phyloP scores from a whole-genome alignment of 2,888 invertebrate genomes.

The Troilus luridus region DNA sequence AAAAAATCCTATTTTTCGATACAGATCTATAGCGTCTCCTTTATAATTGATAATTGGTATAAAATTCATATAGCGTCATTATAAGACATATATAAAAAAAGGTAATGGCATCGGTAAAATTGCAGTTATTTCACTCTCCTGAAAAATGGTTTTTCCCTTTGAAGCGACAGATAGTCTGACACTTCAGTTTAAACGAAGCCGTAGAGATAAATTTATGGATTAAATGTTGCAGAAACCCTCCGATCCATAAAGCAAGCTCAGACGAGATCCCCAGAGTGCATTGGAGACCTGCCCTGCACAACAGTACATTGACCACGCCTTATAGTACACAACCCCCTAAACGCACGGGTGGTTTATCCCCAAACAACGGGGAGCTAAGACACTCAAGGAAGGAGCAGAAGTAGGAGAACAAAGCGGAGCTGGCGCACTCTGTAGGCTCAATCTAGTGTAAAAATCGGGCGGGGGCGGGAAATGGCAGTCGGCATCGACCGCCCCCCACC shows the following conservation, averaged over 20 bases:
- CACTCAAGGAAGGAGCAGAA: constrained; percentile 22
- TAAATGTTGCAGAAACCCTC: background rate
- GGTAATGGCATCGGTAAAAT: background rate
- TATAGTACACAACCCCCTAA: constrained; percentile 1
- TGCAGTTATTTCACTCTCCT: too few species aligned
- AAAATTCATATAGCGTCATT: too few species aligned
- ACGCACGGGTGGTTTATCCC: constrained; percentile 9
- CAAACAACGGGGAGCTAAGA: constrained; percentile 19
- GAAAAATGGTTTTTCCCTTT: too few species aligned
- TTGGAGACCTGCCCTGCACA: background rate
- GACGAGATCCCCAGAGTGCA: background rate
- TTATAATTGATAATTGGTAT: too few species aligned
- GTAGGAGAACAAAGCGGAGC: constrained; percentile 29
- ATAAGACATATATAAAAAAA: too few species aligned
- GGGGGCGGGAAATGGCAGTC: constrained; percentile 54
- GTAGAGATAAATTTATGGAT: background rate
- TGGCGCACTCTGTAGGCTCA: constrained; percentile 40
- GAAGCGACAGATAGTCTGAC: too few species aligned
- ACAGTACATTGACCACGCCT: background rate
- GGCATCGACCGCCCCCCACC: constrained; percentile 51
- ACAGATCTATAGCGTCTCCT: too few species aligned
- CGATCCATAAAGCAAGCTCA: background rate
- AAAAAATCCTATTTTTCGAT: too few species aligned
- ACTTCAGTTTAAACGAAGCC: background rate
- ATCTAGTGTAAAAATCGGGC: constrained; percentile 54